Evolutionary conservation across 1,140 invertebrate species (phyloP).

Genomic region (Drosophila kepulauana): DNA sequence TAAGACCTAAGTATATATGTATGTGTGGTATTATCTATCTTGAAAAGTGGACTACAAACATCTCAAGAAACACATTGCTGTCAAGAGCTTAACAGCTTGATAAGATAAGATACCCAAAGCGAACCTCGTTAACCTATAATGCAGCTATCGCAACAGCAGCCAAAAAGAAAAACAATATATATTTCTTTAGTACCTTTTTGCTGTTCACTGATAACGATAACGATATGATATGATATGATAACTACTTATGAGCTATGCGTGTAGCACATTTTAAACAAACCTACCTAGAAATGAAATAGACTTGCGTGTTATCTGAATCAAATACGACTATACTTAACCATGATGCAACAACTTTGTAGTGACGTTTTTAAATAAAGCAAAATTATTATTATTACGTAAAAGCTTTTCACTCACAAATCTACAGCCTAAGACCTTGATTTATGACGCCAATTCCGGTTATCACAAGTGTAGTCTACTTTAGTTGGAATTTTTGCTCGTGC

Average conservation of each 20-base stretch:
- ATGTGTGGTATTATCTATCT: constrained; percentile 24
- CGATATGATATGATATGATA: constrained; percentile 34
- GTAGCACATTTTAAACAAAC: constrained; percentile 71
- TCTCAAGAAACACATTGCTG: constrained; percentile 18
- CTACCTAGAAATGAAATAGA: constrained; percentile 54
- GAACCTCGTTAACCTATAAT: constrained; percentile 23
- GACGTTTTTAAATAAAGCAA: constrained; percentile 84
- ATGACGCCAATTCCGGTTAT: constrained; percentile 50
- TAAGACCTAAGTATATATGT: constrained; percentile 35
- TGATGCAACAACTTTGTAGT: constrained; percentile 83
- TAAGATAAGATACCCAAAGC: constrained; percentile 32
- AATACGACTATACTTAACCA: constrained; percentile 79
- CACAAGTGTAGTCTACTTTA: constrained; percentile 8
- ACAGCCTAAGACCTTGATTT: constrained; percentile 27
- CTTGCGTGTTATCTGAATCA: constrained; percentile 77
- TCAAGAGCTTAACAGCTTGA: constrained; percentile 48
- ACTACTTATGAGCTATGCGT: constrained; percentile 58
- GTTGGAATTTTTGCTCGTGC: not conserved
- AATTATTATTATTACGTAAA: constrained; percentile 67
- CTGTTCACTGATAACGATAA: constrained; percentile 42
- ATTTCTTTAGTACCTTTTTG: constrained; percentile 77
- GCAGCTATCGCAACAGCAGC: constrained; percentile 20
- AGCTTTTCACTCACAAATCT: constrained; percentile 14
- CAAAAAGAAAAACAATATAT: constrained; percentile 39
- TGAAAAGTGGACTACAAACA: constrained; percentile 8